These are phyloP conservation scores for Sakesphorus luctuosus DNA, from an alignment of 2,113 vertebrate genomes.

Conservation along the genomic window DNA sequence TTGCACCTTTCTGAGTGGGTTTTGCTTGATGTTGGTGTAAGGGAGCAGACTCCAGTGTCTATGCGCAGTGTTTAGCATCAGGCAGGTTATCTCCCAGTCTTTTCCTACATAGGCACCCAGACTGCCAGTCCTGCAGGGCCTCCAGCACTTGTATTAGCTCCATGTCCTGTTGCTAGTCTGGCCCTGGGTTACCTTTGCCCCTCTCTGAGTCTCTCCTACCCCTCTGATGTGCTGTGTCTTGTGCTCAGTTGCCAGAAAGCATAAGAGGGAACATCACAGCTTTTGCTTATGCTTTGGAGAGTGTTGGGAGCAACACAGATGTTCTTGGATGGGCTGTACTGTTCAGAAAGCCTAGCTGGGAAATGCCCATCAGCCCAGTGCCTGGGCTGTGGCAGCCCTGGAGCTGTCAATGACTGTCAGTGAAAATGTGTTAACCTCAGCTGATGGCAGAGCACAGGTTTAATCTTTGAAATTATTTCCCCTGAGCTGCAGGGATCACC, in stretches of 20 bases:
- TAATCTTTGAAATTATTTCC: neutral
- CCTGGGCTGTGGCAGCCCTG: rapidly evolving
- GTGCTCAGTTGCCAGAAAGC: neutral
- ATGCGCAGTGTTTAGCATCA: neutral
- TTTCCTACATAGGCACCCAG: rapidly evolving
- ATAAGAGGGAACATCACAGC: rapidly evolving
- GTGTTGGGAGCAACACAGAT: neutral
- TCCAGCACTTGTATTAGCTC: neutral
- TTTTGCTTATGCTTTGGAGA: neutral
- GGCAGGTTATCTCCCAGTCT: neutral
- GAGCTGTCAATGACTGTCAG: neutral
- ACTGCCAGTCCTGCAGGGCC: neutral
- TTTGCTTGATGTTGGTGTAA: neutral
- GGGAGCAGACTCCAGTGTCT: neutral
- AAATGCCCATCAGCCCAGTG: rapidly evolving
- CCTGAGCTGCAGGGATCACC: neutral
- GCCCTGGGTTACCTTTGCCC: too few species aligned
- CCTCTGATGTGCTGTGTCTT: neutral
- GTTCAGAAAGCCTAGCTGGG: neutral
- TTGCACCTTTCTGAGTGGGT: neutral
- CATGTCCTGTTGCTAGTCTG: neutral
- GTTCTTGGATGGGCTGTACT: neutral
- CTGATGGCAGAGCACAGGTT: neutral
- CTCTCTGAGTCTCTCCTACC: rapidly evolving
- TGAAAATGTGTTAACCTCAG: neutral